These are phyloP conservation scores for Drosophila sproati DNA, from an alignment of 1,140 invertebrate genomes.

Conservation along the genomic window DNA sequence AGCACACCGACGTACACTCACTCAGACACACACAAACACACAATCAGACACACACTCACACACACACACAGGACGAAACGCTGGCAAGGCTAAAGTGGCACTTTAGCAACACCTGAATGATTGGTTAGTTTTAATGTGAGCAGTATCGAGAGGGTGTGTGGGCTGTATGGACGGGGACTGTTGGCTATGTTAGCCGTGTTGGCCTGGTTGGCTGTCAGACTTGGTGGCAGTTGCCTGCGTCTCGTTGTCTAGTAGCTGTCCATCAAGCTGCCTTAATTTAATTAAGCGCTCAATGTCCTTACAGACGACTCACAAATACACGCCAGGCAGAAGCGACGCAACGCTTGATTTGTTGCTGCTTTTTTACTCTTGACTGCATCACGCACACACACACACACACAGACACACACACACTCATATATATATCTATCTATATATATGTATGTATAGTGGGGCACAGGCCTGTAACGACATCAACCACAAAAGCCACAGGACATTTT, in stretches of 20 bases:
- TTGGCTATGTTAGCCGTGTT: neutral
- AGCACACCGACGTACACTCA: constrained; percentile 31
- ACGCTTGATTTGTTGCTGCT: constrained; percentile 77
- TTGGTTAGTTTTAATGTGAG: constrained; percentile 25
- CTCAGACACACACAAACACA: constrained; percentile 4
- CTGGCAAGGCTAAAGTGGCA: constrained; percentile 40
- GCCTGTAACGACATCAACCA: constrained; percentile 62
- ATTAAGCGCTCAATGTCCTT: constrained; percentile 82
- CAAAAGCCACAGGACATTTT: constrained; percentile 78
- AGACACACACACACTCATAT: constrained; percentile 5
- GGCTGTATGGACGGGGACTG: neutral
- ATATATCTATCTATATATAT: neutral
- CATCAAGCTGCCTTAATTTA: constrained; percentile 80
- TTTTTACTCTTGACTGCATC: constrained; percentile 79
- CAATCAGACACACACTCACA: neutral
- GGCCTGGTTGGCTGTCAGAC: constrained; percentile 20
- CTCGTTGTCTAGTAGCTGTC: constrained; percentile 77
- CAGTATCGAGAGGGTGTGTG: neutral
- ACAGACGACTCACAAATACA: constrained; percentile 47
- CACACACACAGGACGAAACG: neutral
- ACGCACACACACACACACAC: constrained; percentile 18
- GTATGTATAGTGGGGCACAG: constrained; percentile 32
- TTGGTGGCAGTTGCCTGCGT: constrained; percentile 17
- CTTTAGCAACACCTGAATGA: constrained; percentile 74
- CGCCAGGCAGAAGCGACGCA: constrained; percentile 41